Base-by-base conservation (phyloP, 2,888 invertebrate genomes). In the Odontomyia ornata region DNA sequence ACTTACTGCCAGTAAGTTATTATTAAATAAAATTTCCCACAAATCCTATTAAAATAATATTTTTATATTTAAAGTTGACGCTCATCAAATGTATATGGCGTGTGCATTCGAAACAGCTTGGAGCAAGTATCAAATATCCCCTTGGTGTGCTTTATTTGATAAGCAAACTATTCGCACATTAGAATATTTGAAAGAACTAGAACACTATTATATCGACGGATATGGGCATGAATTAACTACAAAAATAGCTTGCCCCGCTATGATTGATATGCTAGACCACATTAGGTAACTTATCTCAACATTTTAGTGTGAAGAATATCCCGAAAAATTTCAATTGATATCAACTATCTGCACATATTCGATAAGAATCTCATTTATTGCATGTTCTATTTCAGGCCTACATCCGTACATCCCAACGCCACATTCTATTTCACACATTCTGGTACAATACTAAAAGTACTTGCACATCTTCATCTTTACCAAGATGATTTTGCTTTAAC, bases 71-170 rank as follows among this genome's bases (percentile, higher is more conserved):
- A 1, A 21, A 71, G 92, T 89, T 76, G 89, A 89, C 80, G 88
- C 91, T 72, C 86, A 88, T 78, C 85, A 91, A 56, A 92, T 95
- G 86, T 93, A 93, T 83, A 89, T 90, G 80, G 90, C 91, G 47
- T 96, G 96, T 86, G 91, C 91, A 0, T 95, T 91, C 85, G 95
- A 95, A 87, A 94, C 93, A 3, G 92, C 95, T n/a, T 94, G 94
- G 93, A 88, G 90, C 78, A 89, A 90, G 80, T 85, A 88, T 78
- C 82, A 83, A 36, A 82, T 84, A 52, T 95, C 95, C 5, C 93
- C 95, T 0, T 96, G 96, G 96, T 96, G 96, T 87, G 88, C 89
- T 80, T 88, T 91, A 43, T 93, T 96, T 83, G 89, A 91, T 80
- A 82, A 87, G 77, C 85, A 90, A 3, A 89, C 91, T 80, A 87